A percentile compares a stretch with the other conserved stretches of the same genome.
Conservation (phyloP, 2,797 vertebrate species). For the Coregonus suidteri region DNA sequence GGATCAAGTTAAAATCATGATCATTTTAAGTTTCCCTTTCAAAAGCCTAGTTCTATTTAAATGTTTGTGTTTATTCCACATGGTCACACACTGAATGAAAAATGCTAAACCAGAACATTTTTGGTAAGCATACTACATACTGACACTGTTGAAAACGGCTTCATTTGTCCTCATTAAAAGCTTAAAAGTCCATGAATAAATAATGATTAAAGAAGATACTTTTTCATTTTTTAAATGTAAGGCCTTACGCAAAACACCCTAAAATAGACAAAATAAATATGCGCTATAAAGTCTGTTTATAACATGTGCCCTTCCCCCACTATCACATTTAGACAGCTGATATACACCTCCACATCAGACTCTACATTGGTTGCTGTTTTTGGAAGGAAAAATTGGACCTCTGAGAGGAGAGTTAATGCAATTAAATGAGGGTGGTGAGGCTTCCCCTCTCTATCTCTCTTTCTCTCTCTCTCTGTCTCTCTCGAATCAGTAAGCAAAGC, state of each 20-base stretch:
- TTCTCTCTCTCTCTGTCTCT: constrained; percentile 37
- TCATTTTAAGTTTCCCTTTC: constrained; percentile 52
- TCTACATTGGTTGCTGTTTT: constrained; percentile 64
- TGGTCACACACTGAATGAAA: constrained; percentile 64
- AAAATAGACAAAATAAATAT: constrained; percentile 71
- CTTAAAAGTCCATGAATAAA: constrained; percentile 86
- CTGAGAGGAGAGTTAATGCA: constrained; percentile 76
- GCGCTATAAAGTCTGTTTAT: constrained; percentile 72
- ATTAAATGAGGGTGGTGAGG: constrained; percentile 76
- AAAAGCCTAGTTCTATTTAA: constrained; percentile 70
- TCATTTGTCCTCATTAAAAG: constrained; percentile 87
- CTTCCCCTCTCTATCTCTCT: constrained; percentile 20
- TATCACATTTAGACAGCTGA: constrained; percentile 66
- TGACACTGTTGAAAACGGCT: constrained; percentile 80
- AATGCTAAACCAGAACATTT: constrained; percentile 79
- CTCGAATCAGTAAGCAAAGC: constrained; percentile 72
- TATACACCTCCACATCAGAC: constrained; percentile 66
- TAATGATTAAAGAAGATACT: constrained; percentile 77
- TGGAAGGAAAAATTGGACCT: constrained; percentile 71
- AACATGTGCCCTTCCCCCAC: constrained; percentile 43
- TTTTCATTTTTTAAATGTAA: constrained; percentile 56
- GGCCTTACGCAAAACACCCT: constrained; percentile 70
- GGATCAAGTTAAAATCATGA: constrained; percentile 58
- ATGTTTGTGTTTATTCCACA: constrained; percentile 74
- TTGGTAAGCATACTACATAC: constrained; percentile 78